Percentiles rank a stretch among this genome's conserved stretches.
Conservation (phyloP, 23 tunicate genomes). For the Trididemnum miniatum region DNA sequence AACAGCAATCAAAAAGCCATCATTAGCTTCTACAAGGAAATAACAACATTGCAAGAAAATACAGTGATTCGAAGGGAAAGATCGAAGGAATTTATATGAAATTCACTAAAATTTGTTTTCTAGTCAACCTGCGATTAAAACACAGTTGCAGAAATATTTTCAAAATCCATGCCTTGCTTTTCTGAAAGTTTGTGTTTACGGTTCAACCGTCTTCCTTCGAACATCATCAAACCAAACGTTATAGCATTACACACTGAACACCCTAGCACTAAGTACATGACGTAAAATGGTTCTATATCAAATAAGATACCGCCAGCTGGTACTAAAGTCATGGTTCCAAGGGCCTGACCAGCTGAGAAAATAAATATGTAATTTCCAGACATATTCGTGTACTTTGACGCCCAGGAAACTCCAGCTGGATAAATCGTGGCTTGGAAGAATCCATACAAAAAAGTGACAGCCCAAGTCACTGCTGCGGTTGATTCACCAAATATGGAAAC, state of each 20-base stretch:
- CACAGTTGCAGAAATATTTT: too few relatives aligned
- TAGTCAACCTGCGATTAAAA: too few relatives aligned
- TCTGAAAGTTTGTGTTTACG: too few relatives aligned
- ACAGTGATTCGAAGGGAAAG: too few relatives aligned
- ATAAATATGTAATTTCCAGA: slow-evolving; percentile 95
- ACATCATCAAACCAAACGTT: slow-evolving; percentile 60
- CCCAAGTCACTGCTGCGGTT: slow-evolving; percentile 72
- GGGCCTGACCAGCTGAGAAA: slow-evolving; percentile 89
- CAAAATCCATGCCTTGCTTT: too few relatives aligned
- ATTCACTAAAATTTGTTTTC: too few relatives aligned
- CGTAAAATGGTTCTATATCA: slow-evolving; percentile 80
- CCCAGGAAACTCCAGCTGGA: slow-evolving; percentile 90
- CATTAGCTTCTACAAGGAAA: too few relatives aligned
- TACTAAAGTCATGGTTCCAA: slow-evolving; percentile 85
- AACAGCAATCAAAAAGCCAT: too few relatives aligned
- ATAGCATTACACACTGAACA: slow-evolving; percentile 66
- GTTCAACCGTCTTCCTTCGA: slow-evolving; percentile 41
- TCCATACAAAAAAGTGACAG: slow-evolving; percentile 80
- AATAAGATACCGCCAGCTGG: slow-evolving; percentile 82
- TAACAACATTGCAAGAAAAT: too few relatives aligned
- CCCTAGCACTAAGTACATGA: slow-evolving; percentile 86
- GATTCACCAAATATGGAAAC: slow-evolving; percentile 68
- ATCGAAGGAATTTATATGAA: too few relatives aligned
- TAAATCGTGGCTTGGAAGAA: slow-evolving; percentile 88
- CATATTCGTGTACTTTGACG: slow-evolving; percentile 91